Evolutionary conservation across 2,113 vertebrate species (phyloP).

Genomic region (Antidorcas marsupialis): DNA sequence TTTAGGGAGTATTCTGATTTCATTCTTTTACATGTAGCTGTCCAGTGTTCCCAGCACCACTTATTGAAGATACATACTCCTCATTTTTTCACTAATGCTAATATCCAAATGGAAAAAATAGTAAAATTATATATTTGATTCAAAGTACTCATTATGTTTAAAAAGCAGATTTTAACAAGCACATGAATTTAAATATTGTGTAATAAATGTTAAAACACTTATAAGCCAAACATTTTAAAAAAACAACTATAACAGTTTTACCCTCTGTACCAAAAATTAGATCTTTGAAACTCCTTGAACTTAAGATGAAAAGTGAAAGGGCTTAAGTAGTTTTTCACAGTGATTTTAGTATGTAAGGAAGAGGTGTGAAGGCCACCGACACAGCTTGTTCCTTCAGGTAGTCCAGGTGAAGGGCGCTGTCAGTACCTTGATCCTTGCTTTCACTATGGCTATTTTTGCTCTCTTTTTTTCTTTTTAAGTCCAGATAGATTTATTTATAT

Average conservation of each 20-base stretch:
- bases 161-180: not conserved
- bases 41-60: not conserved
- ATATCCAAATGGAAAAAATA: not conserved
- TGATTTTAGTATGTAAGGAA: not conserved
- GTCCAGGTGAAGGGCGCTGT: not conserved
- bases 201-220: not conserved
- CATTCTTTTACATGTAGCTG: not conserved
- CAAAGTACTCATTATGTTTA: not conserved
- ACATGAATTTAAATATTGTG: not conserved
- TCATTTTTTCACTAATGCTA: not conserved
- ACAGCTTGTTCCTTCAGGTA: not conserved
- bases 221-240: not conserved
- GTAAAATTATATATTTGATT: not conserved
- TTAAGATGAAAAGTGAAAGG: not conserved
- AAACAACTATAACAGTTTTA: not conserved
- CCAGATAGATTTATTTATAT: not conserved
- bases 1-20: not conserved
- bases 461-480: not conserved
- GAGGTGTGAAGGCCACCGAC: not conserved
- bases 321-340: not conserved
- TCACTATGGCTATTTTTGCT: not conserved
- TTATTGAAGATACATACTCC: not conserved
- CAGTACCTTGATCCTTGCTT: not conserved
- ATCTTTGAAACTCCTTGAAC: not conserved
- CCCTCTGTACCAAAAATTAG: not conserved